Percentiles rank a stretch among this genome's conserved stretches.
Evolutionary conservation across 1,140 invertebrate genomes (phyloP).

Genomic region (Sycophila sp.): DNA sequence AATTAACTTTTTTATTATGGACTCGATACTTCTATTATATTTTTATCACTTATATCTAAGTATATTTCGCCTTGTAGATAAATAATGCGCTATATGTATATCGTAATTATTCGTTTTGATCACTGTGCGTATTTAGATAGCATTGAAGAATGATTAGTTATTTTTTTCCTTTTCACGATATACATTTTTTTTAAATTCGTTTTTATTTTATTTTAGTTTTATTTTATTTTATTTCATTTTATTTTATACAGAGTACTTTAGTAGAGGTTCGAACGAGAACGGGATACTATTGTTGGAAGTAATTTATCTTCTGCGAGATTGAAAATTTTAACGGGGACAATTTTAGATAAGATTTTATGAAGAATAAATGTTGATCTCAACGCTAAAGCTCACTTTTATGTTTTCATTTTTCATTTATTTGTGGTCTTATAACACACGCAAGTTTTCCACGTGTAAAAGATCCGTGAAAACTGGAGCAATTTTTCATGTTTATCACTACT

Average conservation of each 20-base stretch:
- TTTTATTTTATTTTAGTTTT: conserved; percentile 3
- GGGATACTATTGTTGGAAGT: no score
- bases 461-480: no score
- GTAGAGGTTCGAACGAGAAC: conserved; percentile 2
- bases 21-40: neutral
- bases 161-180: neutral
- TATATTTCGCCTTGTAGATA: conserved; percentile 25
- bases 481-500: neutral
- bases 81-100: conserved; percentile 33
- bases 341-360: no score
- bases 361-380: no score
- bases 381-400: no score
- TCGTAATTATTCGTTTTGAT: conserved; percentile 15
- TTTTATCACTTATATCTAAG: conserved; percentile 3
- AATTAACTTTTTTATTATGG: neutral
- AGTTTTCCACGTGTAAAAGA: no score
- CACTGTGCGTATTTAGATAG: conserved; percentile 30
- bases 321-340: no score
- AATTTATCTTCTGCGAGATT: no score
- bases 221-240: no score
- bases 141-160: neutral
- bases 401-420: no score
- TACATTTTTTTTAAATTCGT: neutral
- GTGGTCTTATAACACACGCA: no score
- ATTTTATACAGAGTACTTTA: conserved; percentile 8